Evolutionary conservation across 2,888 invertebrate species (phyloP).

Genomic region (Campoletis raptor): DNA sequence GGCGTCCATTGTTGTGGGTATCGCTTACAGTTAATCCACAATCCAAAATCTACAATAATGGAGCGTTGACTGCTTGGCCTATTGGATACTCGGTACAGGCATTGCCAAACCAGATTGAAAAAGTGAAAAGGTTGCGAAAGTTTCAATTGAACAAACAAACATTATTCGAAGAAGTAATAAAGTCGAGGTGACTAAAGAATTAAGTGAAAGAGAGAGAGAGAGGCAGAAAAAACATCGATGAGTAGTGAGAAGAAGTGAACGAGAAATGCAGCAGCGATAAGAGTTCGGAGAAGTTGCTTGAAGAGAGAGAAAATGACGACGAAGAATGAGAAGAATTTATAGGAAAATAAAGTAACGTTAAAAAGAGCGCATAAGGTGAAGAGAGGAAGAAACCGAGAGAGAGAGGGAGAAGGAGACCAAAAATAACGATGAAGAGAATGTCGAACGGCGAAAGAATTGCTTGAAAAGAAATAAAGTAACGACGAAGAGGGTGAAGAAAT

Average conservation of each 20-base stretch:
- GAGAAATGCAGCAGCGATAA: not conserved
- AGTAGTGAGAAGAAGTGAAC: not conserved
- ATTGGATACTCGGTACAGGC: not conserved
- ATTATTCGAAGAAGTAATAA: not conserved
- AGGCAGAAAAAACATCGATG: not conserved
- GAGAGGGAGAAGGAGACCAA: not conserved
- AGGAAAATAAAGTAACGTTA: not conserved
- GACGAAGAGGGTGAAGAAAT: too few relatives aligned
- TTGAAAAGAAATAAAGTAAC: too few relatives aligned
- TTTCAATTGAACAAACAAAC: not conserved
- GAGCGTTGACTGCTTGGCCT: constrained; percentile 65
- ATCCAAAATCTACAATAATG: constrained; percentile 76
- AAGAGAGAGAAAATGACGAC: not conserved
- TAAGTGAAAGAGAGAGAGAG: not conserved
- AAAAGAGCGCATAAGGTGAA: not conserved
- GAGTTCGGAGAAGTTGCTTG: not conserved
- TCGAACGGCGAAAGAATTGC: too few relatives aligned
- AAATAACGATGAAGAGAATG: too few relatives aligned
- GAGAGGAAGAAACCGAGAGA: not conserved
- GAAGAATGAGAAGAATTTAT: not conserved
- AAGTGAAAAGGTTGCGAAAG: not conserved
- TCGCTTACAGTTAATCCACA: constrained; percentile 80
- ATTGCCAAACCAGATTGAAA: constrained; percentile 19
- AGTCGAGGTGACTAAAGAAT: not conserved
- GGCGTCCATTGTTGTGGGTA: constrained; percentile 69